Percentiles rank a stretch among this genome's conserved stretches.
phyloP scores from a whole-genome alignment of 2,113 vertebrate genomes.

The Aldabrachelys gigantea region DNA sequence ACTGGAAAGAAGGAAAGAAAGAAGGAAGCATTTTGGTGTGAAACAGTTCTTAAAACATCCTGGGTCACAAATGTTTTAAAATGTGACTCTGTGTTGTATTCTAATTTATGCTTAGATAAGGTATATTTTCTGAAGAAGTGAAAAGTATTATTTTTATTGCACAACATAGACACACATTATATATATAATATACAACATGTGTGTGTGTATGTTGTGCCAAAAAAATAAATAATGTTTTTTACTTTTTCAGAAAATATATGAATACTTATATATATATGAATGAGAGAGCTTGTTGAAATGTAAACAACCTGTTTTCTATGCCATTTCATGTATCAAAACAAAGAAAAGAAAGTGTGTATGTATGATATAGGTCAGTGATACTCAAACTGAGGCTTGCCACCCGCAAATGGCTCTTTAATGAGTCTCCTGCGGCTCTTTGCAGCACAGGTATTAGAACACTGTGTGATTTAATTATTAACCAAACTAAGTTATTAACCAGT shows the following conservation, averaged over 20 bases:
- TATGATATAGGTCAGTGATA: neutral
- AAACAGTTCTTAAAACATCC: neutral
- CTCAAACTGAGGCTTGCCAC: neutral
- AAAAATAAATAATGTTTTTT: too few species aligned
- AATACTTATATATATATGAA: too few species aligned
- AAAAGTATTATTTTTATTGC: neutral
- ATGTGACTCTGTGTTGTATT: neutral
- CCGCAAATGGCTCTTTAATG: neutral
- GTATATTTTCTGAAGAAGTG: rapidly evolving
- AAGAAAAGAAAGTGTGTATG: neutral
- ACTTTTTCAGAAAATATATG: too few species aligned
- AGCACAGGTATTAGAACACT: neutral
- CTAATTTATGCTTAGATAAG: neutral
- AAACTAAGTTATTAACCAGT: neutral
- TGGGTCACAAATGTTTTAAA: neutral
- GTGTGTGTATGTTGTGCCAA: too few species aligned
- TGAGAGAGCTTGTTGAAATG: neutral
- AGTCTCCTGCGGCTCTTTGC: neutral
- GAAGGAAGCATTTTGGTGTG: neutral
- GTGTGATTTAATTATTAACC: neutral
- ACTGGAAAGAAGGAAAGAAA: neutral
- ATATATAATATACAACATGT: too few species aligned
- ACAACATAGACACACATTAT: rapidly evolving
- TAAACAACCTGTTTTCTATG: neutral
- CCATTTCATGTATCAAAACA: rapidly evolving